Base-by-base conservation (phyloP, 2,797 vertebrate genomes). In the Ctenopoma multispine region DNA sequence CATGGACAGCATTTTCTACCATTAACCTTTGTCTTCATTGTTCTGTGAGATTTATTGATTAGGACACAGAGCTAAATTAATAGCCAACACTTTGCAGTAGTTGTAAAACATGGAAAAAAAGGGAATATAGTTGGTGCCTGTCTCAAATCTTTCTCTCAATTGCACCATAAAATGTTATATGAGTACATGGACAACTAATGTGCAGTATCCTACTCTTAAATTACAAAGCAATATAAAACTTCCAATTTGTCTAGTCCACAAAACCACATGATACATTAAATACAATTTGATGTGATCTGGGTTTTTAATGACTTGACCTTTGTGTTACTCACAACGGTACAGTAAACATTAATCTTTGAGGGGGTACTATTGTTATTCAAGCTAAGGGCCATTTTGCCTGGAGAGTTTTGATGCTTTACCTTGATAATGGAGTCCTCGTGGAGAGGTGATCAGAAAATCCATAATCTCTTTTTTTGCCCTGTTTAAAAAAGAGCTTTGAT, bases 401-500 rank as follows among this genome's bases (percentile, higher is more conserved):
- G 3, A 64, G 55, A 64, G 43, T 71, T 76, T 70, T 40, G 50
- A 82, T 69, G 49, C 49, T 71, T 50, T 63, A 48, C 49, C 18
- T 34, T 24, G 41, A 69, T 60, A 84, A 85, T 85, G 74, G 65
- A 78, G 58, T 75, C 55, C 68, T 50, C 47, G 58, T 18, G 47
- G 55, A 74, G 50, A 76, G 65, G 78, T 84, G 82, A 87, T 91
- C 65, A 74, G 82, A 85, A 75, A 82, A 91, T 90, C 87, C 69
- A 88, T 89, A 88, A 89, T 85, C 79, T 86, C 82, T 81, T 87
- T 88, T 87, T 84, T 81, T 87, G 67, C 70, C 83, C 72, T 81
- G 75, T 87, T 86, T 89, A 80, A 85, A 90, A 29, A 89, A 90
- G 77, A 82, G 81, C 79, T 86, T 79, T 88, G 80, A 90, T 89